A percentile compares a stretch with the other conserved stretches of the same genome.
Conservation (phyloP, 2,113 vertebrate species). For the Zosterops hypoxanthus region DNA sequence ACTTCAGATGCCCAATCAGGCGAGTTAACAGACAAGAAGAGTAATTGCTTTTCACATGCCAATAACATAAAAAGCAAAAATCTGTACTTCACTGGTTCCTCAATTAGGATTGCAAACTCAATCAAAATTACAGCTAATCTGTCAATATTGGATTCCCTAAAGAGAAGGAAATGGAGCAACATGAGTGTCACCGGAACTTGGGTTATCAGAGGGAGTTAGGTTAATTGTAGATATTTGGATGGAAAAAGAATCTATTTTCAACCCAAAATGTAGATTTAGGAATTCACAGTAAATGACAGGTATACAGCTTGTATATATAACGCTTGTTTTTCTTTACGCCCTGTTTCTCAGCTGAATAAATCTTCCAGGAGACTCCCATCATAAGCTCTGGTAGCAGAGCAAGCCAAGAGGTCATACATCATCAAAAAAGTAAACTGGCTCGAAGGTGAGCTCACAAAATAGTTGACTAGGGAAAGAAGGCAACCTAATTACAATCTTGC, state of each 20-base stretch:
- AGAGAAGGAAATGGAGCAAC: background rate
- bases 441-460: conserved; percentile 3
- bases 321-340: background rate
- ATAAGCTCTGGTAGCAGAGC: background rate
- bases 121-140: background rate
- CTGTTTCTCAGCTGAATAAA: background rate
- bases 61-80: background rate
- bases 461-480: background rate
- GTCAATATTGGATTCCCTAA: background rate
- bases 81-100: background rate
- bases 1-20: background rate
- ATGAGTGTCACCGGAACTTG: background rate
- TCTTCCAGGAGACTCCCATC: background rate
- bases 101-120: background rate
- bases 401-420: background rate
- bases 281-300: background rate
- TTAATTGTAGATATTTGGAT: background rate
- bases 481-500: background rate
- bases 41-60: background rate
- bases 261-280: background rate
- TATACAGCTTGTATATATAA: background rate
- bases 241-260: background rate
- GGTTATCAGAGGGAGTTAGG: background rate
- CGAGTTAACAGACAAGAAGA: background rate
- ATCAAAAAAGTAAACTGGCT: background rate